These are phyloP conservation scores for Aulostomus chinensis DNA, from an alignment of 2,797 vertebrate genomes.

Conservation along the genomic window DNA sequence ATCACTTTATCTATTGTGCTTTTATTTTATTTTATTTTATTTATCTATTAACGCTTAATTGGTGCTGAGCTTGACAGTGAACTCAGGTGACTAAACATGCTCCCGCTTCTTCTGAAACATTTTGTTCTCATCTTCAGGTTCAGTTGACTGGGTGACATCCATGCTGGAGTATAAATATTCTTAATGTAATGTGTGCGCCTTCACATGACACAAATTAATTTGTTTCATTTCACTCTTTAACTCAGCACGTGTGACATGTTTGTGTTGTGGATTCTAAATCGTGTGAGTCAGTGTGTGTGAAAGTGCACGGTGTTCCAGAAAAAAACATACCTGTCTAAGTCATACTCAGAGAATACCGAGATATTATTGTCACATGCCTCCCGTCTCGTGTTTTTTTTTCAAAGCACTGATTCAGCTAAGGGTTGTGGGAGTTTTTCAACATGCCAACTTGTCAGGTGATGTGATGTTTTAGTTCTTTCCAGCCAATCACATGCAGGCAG, in stretches of 20 bases:
- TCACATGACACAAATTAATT: background rate
- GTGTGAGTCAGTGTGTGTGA: background rate
- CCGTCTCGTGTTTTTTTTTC: slow-evolving; percentile 1
- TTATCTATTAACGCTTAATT: no score
- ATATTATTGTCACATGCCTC: background rate
- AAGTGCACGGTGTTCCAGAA: background rate
- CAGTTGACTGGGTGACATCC: no score
- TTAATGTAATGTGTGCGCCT: no score
- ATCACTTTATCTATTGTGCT: no score
- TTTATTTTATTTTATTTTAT: no score
- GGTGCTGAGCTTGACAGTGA: no score
- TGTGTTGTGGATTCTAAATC: no score
- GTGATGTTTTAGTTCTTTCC: background rate
- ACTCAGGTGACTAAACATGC: no score
- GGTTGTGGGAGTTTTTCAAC: slow-evolving; percentile 1
- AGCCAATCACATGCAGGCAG: background rate
- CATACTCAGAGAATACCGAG: background rate
- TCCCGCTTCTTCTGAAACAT: no score
- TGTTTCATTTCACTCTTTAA: background rate
- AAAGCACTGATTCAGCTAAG: background rate
- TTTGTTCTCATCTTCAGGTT: no score
- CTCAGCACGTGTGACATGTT: background rate
- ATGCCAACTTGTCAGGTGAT: background rate
- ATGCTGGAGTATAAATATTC: no score
- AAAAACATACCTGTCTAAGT: slow-evolving; percentile 1